Conservation (phyloP, 2,113 vertebrate species). For the Nesoenas mayeri region DNA sequence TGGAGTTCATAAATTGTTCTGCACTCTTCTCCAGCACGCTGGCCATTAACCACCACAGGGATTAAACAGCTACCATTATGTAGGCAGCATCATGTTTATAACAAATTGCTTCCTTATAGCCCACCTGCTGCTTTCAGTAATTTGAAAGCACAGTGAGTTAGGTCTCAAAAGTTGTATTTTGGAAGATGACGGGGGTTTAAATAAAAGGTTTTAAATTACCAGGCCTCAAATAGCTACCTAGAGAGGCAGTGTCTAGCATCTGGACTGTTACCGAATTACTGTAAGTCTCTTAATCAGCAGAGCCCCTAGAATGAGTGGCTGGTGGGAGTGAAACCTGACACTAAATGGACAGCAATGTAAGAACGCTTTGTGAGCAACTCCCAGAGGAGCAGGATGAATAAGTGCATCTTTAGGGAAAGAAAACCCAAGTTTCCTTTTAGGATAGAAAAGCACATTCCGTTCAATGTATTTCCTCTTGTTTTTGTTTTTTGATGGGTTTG, state of each 20-base stretch:
- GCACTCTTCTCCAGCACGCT: not conserved
- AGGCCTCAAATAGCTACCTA: slow-evolving; percentile 40
- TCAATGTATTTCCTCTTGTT: not conserved
- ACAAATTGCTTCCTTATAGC: slow-evolving; percentile 43
- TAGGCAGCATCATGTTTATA: slow-evolving; percentile 23
- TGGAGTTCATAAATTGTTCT: not conserved
- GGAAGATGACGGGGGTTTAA: slow-evolving; percentile 47
- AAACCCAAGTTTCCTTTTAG: not conserved
- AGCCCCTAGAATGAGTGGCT: slow-evolving; percentile 6
- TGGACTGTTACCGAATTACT: slow-evolving; percentile 13
- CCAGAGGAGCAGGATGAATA: not conserved
- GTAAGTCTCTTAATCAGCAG: slow-evolving; percentile 3
- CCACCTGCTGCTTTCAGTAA: slow-evolving; percentile 55
- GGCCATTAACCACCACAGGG: not conserved
- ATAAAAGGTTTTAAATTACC: slow-evolving; percentile 54
- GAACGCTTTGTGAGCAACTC: slow-evolving; percentile 10
- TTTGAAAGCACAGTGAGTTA: slow-evolving; percentile 16
- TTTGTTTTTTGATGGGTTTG: slow-evolving; percentile 11
- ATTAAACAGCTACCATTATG: slow-evolving; percentile 28
- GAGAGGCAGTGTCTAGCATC: slow-evolving; percentile 33
- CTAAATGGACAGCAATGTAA: not conserved
- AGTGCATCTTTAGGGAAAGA: not conserved
- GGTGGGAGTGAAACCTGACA: slow-evolving; percentile 31
- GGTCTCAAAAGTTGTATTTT: slow-evolving; percentile 15
- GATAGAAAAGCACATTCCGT: not conserved